A percentile compares a stretch with the other conserved stretches of the same genome.
Evolutionary conservation across 2,113 vertebrate genomes (phyloP).

Genomic region (Oryctolagus cuniculus): DNA sequence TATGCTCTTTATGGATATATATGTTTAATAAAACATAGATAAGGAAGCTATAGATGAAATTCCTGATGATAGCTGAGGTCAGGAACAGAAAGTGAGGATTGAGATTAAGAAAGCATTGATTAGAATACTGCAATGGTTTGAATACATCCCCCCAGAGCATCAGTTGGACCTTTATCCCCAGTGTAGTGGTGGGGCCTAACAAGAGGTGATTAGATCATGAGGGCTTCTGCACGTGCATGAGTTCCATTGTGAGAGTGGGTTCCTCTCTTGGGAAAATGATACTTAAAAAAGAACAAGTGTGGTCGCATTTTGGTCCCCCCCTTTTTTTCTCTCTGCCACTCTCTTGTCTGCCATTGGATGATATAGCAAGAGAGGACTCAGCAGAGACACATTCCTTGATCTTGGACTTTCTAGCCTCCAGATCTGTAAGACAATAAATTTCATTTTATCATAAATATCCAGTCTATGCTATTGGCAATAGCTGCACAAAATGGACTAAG

Average conservation of each 20-base stretch:
- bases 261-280: neutral
- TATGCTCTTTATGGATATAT: neutral
- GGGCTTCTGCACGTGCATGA: neutral
- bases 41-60: neutral
- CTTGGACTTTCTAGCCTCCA: neutral
- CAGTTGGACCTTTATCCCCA: neutral
- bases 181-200: too few relatives aligned
- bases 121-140: neutral
- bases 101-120: neutral
- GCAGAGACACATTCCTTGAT: neutral
- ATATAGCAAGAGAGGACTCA: neutral
- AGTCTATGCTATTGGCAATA: neutral
- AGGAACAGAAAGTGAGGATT: neutral
- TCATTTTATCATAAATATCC: neutral
- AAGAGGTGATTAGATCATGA: neutral
- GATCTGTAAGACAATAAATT: neutral
- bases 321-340: neutral
- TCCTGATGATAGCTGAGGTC: neutral
- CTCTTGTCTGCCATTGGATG: neutral
- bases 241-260: neutral
- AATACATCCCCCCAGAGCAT: neutral
- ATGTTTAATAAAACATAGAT: neutral
- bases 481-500: neutral
- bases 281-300: neutral
- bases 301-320: neutral